Conservation (phyloP, 2,888 invertebrate species). For the Agrenia bidenticulata region DNA sequence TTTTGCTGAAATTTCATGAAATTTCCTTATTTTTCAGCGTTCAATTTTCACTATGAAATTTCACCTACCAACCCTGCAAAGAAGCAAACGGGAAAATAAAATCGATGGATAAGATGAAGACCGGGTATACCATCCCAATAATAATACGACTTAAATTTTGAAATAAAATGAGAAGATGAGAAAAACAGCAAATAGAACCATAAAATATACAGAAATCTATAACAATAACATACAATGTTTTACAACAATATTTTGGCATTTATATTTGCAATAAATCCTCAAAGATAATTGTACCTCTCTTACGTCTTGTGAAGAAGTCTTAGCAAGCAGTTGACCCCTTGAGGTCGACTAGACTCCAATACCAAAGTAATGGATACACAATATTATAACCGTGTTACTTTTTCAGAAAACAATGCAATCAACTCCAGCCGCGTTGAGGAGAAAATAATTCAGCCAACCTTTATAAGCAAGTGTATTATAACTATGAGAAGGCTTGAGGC, state of each 20-base stretch:
- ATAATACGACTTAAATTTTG: no score
- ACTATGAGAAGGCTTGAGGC: background rate
- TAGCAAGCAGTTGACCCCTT: background rate
- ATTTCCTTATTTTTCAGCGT: no score
- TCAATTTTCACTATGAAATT: no score
- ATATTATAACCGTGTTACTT: background rate
- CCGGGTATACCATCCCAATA: no score
- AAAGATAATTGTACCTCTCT: background rate
- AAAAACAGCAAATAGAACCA: background rate
- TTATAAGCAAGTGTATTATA: no score
- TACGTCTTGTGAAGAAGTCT: background rate
- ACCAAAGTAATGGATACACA: background rate
- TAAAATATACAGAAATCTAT: background rate
- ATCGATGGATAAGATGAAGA: no score
- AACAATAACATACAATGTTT: slow-evolving; percentile 11
- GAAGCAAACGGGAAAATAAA: no score
- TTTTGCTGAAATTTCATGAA: no score
- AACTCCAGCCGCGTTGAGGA: slow-evolving; percentile 9
- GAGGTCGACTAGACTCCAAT: no score
- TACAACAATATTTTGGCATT: slow-evolving; percentile 13
- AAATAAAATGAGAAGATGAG: no score
- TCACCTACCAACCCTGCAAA: no score
- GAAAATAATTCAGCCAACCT: background rate
- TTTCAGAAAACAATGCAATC: background rate
- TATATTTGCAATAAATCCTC: slow-evolving; percentile 23